phyloP scores from a whole-genome alignment of 2,113 vertebrate species.

The Callipepla californica region DNA sequence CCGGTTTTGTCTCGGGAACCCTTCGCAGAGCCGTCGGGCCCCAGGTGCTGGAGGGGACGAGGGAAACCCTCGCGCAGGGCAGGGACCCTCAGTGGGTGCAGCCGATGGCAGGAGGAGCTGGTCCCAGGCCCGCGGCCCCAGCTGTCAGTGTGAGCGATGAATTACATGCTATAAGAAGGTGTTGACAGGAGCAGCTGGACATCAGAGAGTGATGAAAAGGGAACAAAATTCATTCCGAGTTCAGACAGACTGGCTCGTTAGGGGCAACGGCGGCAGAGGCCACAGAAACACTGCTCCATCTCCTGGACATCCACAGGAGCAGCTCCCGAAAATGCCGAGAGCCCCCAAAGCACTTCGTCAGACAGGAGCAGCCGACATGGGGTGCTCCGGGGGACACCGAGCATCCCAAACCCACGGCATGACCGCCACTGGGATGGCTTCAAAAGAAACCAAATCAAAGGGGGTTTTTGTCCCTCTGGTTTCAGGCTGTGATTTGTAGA shows the following conservation, averaged over 20 bases:
- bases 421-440: neutral
- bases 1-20: neutral
- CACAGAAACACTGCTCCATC: slow-evolving; percentile 76
- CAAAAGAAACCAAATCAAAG: slow-evolving; percentile 34
- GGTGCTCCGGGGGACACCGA: neutral
- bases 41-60: slow-evolving; percentile 57
- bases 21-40: slow-evolving; percentile 43
- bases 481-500: slow-evolving; percentile 36
- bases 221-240: slow-evolving; percentile 90
- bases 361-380: neutral
- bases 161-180: slow-evolving; percentile 95
- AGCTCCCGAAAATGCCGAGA: neutral
- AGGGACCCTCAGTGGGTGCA: slow-evolving; percentile 79
- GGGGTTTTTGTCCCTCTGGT: slow-evolving; percentile 28
- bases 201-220: slow-evolving; percentile 93
- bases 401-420: fast-evolving
- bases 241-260: slow-evolving; percentile 84
- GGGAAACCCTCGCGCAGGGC: slow-evolving; percentile 59
- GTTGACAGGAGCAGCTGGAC: slow-evolving; percentile 99
- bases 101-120: slow-evolving; percentile 88
- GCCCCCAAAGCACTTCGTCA: neutral
- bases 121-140: slow-evolving; percentile 89
- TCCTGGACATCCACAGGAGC: slow-evolving; percentile 68
- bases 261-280: slow-evolving; percentile 64
- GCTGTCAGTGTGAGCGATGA: slow-evolving; percentile 93